Evolutionary conservation across 2,888 invertebrate genomes (phyloP).

Genomic region (Hesperia comma): DNA sequence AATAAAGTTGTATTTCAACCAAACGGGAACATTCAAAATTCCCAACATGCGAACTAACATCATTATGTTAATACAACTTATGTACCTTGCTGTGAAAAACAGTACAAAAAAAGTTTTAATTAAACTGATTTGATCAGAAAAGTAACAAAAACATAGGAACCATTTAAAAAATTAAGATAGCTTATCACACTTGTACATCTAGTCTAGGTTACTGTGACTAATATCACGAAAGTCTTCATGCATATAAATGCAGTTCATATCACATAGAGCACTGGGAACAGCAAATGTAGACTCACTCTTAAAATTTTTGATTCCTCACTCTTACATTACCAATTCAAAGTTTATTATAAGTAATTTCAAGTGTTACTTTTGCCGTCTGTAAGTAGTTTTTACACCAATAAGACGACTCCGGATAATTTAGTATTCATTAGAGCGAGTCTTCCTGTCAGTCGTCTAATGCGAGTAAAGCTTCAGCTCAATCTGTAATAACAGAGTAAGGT

Average conservation of each 20-base stretch:
- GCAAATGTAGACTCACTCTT: conserved; percentile 14
- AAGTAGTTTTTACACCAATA: neutral
- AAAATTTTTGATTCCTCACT: neutral
- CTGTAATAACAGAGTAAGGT: conserved; percentile 1
- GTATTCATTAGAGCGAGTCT: conserved; percentile 7
- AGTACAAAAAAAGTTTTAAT: neutral
- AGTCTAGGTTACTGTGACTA: neutral
- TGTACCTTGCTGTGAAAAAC: conserved; percentile 19
- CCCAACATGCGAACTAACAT: too few relatives aligned
- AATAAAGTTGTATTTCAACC: too few relatives aligned
- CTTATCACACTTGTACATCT: neutral
- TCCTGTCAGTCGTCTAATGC: neutral
- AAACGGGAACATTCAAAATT: too few relatives aligned
- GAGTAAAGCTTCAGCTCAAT: conserved; percentile 26
- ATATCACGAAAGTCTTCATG: neutral
- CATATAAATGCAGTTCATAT: neutral
- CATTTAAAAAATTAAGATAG: neutral
- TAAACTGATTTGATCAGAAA: conserved; percentile 32
- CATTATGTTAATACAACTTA: neutral
- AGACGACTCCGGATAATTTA: neutral
- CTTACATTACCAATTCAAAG: neutral
- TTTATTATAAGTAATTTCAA: neutral
- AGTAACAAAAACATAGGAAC: conserved; percentile 24
- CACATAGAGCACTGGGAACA: conserved; percentile 20
- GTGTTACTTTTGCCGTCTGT: neutral